Percentiles rank a stretch among this genome's conserved stretches.
phyloP scores from a whole-genome alignment of 2,797 vertebrate genomes.

The Hemibagrus guttatus region DNA sequence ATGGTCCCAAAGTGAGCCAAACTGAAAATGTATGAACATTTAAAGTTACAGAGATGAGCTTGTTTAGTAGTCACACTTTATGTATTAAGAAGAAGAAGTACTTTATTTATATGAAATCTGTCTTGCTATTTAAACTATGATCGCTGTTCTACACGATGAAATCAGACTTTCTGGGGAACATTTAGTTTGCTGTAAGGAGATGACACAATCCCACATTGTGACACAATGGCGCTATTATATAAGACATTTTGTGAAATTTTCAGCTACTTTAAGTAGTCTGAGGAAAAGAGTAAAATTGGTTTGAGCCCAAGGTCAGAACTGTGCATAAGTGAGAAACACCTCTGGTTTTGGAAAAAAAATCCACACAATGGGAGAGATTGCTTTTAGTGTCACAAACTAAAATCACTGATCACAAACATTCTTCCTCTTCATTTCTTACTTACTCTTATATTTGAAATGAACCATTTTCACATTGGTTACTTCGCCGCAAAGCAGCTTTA shows the following conservation, averaged over 20 bases:
- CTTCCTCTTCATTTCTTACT: neutral
- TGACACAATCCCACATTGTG: neutral
- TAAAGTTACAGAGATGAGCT: neutral
- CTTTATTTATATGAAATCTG: neutral
- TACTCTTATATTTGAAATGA: neutral
- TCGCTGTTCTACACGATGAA: neutral
- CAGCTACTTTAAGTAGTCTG: neutral
- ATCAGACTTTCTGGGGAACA: neutral
- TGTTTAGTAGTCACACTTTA: conserved; percentile 3
- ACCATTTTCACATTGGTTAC: too few relatives aligned
- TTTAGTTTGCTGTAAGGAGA: neutral
- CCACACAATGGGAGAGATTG: neutral
- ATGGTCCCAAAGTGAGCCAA: neutral
- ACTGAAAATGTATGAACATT: neutral
- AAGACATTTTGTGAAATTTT: neutral
- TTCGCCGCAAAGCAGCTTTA: too few relatives aligned
- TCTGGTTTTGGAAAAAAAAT: neutral
- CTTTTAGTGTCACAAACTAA: neutral
- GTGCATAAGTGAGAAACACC: neutral
- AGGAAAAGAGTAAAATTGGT: neutral
- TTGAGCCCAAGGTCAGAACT: neutral
- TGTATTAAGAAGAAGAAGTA: neutral
- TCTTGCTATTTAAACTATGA: neutral
- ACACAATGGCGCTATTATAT: neutral
- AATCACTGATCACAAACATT: neutral